Base-by-base conservation (phyloP, 2,113 vertebrate species). In the Apeltes quadracus region DNA sequence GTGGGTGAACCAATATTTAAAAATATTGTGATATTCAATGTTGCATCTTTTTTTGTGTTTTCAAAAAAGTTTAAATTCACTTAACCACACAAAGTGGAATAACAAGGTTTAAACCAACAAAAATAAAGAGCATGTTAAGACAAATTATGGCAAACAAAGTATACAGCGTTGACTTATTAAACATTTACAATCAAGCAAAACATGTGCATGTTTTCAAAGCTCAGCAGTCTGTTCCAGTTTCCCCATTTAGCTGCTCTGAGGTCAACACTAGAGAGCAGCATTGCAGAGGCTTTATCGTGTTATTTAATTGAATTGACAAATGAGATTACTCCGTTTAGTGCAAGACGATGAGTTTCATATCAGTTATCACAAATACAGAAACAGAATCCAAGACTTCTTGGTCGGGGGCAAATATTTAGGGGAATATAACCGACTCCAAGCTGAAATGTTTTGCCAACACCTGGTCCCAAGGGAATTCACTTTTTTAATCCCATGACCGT, bases 211-310 rank as follows among this genome's bases (percentile, higher is more conserved):
- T 39, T 64, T 57, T 22, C 4, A 48, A 32, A n/a, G 51, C 1
- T 34, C 38, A 22, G 23, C 3, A 23, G 11, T 55, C 36, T 32
- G 18, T 11, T 46, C 5, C 15, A 5, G 2, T 18, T 54, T 65
- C 55, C 7, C 0, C 0, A 0, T 53, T 59, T 67, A 69, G 43
- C 53, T 66, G 16, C 36, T 36, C 20, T 54, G 10, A 58, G 23
- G 16, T 38, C 7, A 59, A 32, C 87, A 68, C 69, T 69, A 83
- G 87, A 72, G 58, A 84, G 87, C 74, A 76, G 69, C 57, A 76
- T 34, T 44, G 65, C 2, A 10, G 15, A 0, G 56, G 11, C 8
- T 68, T 63, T 43, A 8, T 29, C 4, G 54, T 43, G 48, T 46
- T n/a, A 7, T 8, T 15, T 50, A 64, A 1, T n/a, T 4, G 32